phyloP scores from a whole-genome alignment of 2,888 invertebrate genomes.

The Drosophila barbarae region DNA sequence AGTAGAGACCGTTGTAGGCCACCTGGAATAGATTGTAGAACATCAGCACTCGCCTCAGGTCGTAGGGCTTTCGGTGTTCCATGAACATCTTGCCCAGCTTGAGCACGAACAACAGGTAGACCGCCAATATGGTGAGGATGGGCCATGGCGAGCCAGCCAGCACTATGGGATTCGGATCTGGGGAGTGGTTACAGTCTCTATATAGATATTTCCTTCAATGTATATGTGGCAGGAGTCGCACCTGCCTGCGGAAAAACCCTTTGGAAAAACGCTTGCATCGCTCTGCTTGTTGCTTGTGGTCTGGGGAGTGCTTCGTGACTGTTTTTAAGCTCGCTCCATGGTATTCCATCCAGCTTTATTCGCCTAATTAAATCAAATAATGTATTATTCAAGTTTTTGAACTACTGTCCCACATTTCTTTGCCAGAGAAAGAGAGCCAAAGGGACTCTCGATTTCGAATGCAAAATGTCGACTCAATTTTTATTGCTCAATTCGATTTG shows the following conservation, averaged over 20 bases:
- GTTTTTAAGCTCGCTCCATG: neutral
- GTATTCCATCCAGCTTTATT: slow-evolving; percentile 6
- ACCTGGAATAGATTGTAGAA: slow-evolving; percentile 93
- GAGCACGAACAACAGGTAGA: slow-evolving; percentile 86
- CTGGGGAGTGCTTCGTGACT: slow-evolving; percentile 19
- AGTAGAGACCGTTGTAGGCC: slow-evolving; percentile 87
- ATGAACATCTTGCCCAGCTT: slow-evolving; percentile 87
- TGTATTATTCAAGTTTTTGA: slow-evolving; percentile 38
- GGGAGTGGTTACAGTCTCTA: neutral
- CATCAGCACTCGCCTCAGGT: slow-evolving; percentile 86
- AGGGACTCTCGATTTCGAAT: neutral
- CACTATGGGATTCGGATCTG: slow-evolving; percentile 36
- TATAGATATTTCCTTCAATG: no score
- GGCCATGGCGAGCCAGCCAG: slow-evolving; percentile 87
- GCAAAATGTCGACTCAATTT: neutral
- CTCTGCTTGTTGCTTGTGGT: slow-evolving; percentile 3
- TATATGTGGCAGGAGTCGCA: neutral
- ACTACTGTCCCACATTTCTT: slow-evolving; percentile 25
- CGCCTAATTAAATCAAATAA: slow-evolving; percentile 1
- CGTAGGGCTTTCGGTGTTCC: slow-evolving; percentile 86
- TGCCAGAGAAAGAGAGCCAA: neutral
- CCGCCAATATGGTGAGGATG: slow-evolving; percentile 82
- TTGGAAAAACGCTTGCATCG: slow-evolving; percentile 20
- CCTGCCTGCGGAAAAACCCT: slow-evolving; percentile 30
- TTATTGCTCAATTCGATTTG: slow-evolving; percentile 22